Percentiles rank a stretch among this genome's conserved stretches.
Evolutionary conservation across 2,797 vertebrate species (phyloP).

Genomic region (Scomberomorus guttatus): DNA sequence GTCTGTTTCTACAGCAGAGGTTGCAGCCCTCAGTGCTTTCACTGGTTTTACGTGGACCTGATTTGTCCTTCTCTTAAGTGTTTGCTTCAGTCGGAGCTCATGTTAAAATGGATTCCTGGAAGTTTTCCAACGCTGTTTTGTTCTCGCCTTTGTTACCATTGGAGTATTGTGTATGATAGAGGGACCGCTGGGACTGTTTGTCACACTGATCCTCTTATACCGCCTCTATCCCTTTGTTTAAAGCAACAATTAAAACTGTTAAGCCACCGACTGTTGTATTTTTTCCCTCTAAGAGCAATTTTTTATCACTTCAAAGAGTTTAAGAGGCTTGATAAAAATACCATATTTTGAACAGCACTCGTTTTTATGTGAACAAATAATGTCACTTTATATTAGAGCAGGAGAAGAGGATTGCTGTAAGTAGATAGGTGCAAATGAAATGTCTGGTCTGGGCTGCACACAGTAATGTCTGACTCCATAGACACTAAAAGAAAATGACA

Average conservation of each 20-base stretch:
- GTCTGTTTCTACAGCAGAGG: not conserved
- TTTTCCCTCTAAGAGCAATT: constrained; percentile 62
- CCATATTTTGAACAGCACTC: constrained; percentile 53
- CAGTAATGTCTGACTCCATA: not conserved
- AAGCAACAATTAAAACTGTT: constrained; percentile 81
- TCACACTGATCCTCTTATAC: constrained; percentile 77
- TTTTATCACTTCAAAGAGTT: constrained; percentile 71
- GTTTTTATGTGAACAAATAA: constrained; percentile 65
- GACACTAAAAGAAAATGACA: not conserved
- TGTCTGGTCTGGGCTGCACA: constrained; percentile 4
- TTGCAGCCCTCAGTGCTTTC: not conserved
- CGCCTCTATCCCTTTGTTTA: constrained; percentile 75
- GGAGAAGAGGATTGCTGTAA: constrained; percentile 18
- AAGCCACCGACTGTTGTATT: constrained; percentile 61
- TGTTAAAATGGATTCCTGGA: constrained; percentile 78
- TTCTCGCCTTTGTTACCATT: constrained; percentile 60
- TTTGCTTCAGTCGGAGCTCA: constrained; percentile 65
- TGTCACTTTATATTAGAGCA: constrained; percentile 59
- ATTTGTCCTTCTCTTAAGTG: constrained; percentile 36
- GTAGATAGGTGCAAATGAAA: constrained; percentile 24
- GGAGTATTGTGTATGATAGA: constrained; percentile 66
- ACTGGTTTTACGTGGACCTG: constrained; percentile 4
- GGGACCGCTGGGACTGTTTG: constrained; percentile 74
- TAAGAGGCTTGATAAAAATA: constrained; percentile 72
- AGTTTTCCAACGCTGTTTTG: constrained; percentile 78